Evolutionary conservation across 2,113 vertebrate genomes (phyloP), one percentile per base, ranked within the genome.

Genomic region (Sylvietta virens): DNA sequence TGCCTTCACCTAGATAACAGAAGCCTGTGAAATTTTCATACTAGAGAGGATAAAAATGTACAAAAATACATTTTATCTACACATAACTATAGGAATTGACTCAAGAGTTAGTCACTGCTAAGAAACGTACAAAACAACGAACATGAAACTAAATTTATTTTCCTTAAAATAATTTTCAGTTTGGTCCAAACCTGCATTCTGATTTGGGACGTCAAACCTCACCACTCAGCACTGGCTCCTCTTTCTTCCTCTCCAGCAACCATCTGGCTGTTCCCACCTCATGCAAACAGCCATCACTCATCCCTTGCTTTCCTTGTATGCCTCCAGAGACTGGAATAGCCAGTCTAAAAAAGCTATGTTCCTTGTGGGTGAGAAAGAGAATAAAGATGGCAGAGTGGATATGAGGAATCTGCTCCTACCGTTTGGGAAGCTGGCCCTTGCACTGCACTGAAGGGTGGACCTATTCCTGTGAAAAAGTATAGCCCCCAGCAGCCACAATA

Each of bases 281-380:
- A 70, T 0, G 3, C 80, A 82, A 86, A 79, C 82, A 86, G 72
- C 45, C 58, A 86, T 72, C 86, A 69, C 72, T 90, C 85, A 81
- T 78, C 51, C 78, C 35, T n/a, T 88, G 80, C 50, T 61, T 72
- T 44, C 50, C 86, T 9, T 16, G 64, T 37, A 47, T 73, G 91
- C 71, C 86, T 86, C 80, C 50, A 57, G 80, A 69, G 86, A 94
- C 82, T 62, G 37, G 94, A 95, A 90, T n/a, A 95, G 67, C 51
- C 50, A 21, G 27, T 5, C 64, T 91, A 73, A 86, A 91, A 92
- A 88, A 40, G 58, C 80, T 88, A 93, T 21, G n/a, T 2, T 86
- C 64, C 62, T 86, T 45, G 48, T 22, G 50, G 73, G 62, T 61
- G 69, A 58, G 51, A 33, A 76, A 18, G 19, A 78, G 26, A 94